Percentiles rank a stretch among this genome's conserved stretches.
Evolutionary conservation across 1,140 invertebrate species (phyloP).

Genomic region (Diorhabda elongata): DNA sequence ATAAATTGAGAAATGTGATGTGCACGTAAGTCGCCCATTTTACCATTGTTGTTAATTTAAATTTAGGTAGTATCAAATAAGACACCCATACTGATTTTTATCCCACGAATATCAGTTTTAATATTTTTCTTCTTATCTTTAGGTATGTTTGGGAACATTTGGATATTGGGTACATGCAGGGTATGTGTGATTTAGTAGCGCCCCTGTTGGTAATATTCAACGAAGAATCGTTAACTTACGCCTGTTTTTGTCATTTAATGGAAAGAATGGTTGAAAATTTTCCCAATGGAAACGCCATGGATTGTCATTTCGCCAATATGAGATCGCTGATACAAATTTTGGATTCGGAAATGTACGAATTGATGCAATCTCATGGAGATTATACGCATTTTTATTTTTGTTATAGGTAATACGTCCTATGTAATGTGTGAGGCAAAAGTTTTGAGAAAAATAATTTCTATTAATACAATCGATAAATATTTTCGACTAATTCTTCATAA

Average conservation of each 20-base stretch:
- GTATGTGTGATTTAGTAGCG: slow-evolving; percentile 94
- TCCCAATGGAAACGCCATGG: slow-evolving; percentile 90
- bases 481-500: no score
- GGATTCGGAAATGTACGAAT: slow-evolving; percentile 88
- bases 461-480: no score
- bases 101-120: neutral
- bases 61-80: neutral
- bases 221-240: slow-evolving; percentile 88
- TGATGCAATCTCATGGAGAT: slow-evolving; percentile 92
- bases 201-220: slow-evolving; percentile 88
- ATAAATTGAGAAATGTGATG: slow-evolving; percentile 93
- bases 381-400: slow-evolving; percentile 98
- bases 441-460: no score
- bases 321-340: slow-evolving; percentile 81
- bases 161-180: slow-evolving; percentile 84
- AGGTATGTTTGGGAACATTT: slow-evolving; percentile 93
- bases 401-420: slow-evolving; percentile 52
- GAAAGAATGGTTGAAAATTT: slow-evolving; percentile 86
- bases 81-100: neutral
- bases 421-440: no score
- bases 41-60: neutral
- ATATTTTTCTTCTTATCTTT: slow-evolving; percentile 11
- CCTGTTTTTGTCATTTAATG: slow-evolving; percentile 89
- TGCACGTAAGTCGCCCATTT: slow-evolving; percentile 70
- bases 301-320: slow-evolving; percentile 93